Base-by-base conservation (phyloP, 2,888 invertebrate species). In the Leptinotarsa tumamoca region DNA sequence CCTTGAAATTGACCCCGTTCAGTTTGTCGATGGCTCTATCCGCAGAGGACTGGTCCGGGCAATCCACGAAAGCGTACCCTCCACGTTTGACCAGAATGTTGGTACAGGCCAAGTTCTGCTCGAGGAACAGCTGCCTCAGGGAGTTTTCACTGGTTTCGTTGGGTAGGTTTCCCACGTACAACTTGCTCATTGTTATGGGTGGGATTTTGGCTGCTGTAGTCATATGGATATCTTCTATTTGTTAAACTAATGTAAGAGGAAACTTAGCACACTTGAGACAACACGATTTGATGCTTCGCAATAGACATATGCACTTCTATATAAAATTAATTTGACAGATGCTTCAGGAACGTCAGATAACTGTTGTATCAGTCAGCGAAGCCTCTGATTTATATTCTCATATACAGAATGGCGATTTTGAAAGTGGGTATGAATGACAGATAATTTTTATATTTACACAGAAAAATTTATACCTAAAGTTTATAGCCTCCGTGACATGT, bases 51-150 rank as follows among this genome's bases (percentile, higher is more conserved):
- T 95, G 95, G 89, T 96, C 95, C 71, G 93, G 92, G 88, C 95
- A 95, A 88, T 96, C 95, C 79, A 96, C 94, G 89, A 96, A 96
- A 68, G 96, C 96, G 89, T 95, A 96, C 14, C 95, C 96, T 86
- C 95, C 95, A 84, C 94, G 92, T 89, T 95, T 96, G 81, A 96
- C 93, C 81, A 95, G 92, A 84, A 96, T 93, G 85, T 93, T 93
- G 77, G 94, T 93, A 83, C 92, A 93, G 77, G 95, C 92, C 82
- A 94, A 89, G 87, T 93, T 94, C 87, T 95, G 94, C 84, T 95
- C 95, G 81, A 93, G 91, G 87, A 96, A 95, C 84, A 96, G 90
- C 87, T 94, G 93, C 85, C 94, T 90, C 76, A 96, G 91, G 75
- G 92, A 92, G 80, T 91, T 91, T 89, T 95, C 95, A 85, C 93